phyloP scores from a whole-genome alignment of 2,888 invertebrate species.

The Acrocyrtus sp. region DNA sequence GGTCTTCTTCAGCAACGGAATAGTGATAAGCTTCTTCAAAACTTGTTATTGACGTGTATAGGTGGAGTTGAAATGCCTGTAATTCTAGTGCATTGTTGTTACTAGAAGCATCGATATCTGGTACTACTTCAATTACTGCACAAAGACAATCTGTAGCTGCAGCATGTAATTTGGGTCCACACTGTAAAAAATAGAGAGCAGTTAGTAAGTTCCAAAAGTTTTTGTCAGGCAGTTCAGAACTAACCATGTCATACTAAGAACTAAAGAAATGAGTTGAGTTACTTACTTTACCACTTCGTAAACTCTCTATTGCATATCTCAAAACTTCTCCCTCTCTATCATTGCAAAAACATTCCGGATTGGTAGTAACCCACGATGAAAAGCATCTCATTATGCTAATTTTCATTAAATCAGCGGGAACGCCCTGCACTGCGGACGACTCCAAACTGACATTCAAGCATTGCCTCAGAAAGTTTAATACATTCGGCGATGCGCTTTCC shows the following conservation, averaged over 20 bases:
- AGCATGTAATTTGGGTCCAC: conserved; percentile 75
- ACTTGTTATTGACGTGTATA: conserved; percentile 83
- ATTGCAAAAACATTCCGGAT: conserved; percentile 62
- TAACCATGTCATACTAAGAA: background rate
- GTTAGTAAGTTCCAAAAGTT: background rate
- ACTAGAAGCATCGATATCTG: conserved; percentile 69
- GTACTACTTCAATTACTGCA: conserved; percentile 83
- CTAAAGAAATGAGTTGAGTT: no score
- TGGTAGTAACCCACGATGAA: conserved; percentile 61
- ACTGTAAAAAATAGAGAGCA: conserved; percentile 63
- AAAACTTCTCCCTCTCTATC: conserved; percentile 57
- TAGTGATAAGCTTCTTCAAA: conserved; percentile 88
- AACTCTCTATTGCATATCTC: conserved; percentile 52
- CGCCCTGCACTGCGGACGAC: conserved; percentile 32
- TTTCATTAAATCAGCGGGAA: conserved; percentile 54
- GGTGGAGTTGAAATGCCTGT: conserved; percentile 78
- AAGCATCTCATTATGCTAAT: conserved; percentile 59
- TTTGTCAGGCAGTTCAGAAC: background rate
- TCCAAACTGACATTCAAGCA: conserved; percentile 48
- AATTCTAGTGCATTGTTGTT: conserved; percentile 71
- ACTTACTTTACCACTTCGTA: conserved; percentile 59
- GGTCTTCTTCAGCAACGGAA: conserved; percentile 92
- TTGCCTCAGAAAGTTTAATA: conserved; percentile 77
- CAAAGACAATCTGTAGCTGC: conserved; percentile 92
- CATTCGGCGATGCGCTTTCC: conserved; percentile 76